Evolutionary conservation across 2,888 invertebrate genomes (phyloP).

Genomic region (Cyaniris semiargus): DNA sequence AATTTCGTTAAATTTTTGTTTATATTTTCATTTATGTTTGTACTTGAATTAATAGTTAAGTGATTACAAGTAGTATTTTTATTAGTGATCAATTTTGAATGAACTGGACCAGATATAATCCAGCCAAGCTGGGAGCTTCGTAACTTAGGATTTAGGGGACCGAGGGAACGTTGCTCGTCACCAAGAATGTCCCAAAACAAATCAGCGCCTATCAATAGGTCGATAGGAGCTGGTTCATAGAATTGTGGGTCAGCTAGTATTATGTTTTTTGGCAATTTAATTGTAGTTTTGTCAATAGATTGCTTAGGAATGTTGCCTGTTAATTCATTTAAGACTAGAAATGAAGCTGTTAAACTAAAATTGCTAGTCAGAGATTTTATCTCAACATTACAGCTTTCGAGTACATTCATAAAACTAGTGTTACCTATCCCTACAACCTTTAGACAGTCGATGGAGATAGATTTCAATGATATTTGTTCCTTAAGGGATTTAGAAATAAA

Average conservation of each 20-base stretch:
- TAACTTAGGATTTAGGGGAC: conserved; percentile 39
- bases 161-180: conserved; percentile 39
- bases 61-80: conserved; percentile 36
- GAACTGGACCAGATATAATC: conserved; percentile 44
- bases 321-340: conserved; percentile 16
- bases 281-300: conserved; percentile 27
- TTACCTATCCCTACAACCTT: too few relatives aligned
- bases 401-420: too few relatives aligned
- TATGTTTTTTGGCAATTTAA: conserved; percentile 37
- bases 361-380: too few relatives aligned
- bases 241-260: conserved; percentile 40
- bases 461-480: too few relatives aligned
- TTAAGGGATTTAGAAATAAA: too few relatives aligned
- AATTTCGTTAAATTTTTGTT: conserved; percentile 36
- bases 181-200: conserved; percentile 44
- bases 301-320: conserved; percentile 37
- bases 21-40: conserved; percentile 27
- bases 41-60: conserved; percentile 4
- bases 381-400: too few relatives aligned
- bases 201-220: conserved; percentile 40
- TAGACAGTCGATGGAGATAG: too few relatives aligned
- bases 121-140: conserved; percentile 43
- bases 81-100: conserved; percentile 18
- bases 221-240: conserved; percentile 36
- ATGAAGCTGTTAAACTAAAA: too few relatives aligned